Base-by-base conservation (phyloP, 1,140 invertebrate species). In the Drosophila burlai region DNA sequence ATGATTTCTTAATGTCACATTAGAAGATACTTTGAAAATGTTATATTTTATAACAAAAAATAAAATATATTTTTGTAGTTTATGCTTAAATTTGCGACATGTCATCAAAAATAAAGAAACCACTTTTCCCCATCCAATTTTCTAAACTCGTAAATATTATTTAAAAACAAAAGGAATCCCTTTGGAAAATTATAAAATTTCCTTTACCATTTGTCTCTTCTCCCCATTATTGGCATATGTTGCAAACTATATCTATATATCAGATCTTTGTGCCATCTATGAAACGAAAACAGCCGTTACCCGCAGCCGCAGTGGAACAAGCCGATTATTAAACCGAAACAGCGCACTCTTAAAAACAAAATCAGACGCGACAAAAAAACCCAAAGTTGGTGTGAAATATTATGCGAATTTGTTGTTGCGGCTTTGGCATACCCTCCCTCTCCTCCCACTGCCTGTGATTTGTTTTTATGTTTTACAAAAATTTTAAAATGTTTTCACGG, bases 401-500 rank as follows among this genome's bases (percentile, higher is more conserved):
- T 90, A 90, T 90, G 85, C 85, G 85, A 90, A 90, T 76, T 85
- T 84, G 67, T 75, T 66, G 38, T 16, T 46, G 45, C 46, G 46
- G 60, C 38, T 36, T 60, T 38, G 18, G 38, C 42, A n/a, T 45
- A 24, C 24, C 24, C 18, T 31, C 29, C 29, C 4, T 18, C 0
- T 13, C 10, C 50, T 10, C 45, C 46, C 34, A 11, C 50, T 16
- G 2, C 10, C 68, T 42, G 59, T 66, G 84, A 84, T 87, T 81
- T 81, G 81, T 49, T 89, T 89, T 89, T 84, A 81, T 87, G 84
- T 89, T 87, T 89, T 89, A 79, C 67, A 90, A 80, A 90, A 90
- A 90, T 90, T 90, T 85, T 90, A 90, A 90, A 90, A 90, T 90
- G 86, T 90, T 85, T 90, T 90, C 85, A 90, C 85, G 85, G 85